Conservation (phyloP, 2,888 invertebrate genomes). For the Drosophila seclusa region DNA sequence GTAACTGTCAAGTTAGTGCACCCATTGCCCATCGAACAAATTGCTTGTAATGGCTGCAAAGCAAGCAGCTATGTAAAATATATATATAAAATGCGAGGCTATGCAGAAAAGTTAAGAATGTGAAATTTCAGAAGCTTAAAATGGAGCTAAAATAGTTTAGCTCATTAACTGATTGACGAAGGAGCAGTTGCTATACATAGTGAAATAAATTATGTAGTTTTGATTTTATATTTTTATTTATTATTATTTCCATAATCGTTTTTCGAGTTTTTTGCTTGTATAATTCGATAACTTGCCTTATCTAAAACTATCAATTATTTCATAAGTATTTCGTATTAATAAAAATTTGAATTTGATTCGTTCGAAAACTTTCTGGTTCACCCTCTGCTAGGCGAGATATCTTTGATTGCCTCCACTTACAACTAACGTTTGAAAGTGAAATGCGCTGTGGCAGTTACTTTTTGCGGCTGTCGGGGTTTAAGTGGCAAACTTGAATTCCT, state of each 20-base stretch:
- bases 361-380: neutral
- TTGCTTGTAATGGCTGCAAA: conserved; percentile 49
- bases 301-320: neutral
- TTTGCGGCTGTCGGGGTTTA: conserved; percentile 57
- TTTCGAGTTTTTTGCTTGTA: neutral
- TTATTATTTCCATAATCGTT: neutral
- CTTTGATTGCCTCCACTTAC: conserved; percentile 7
- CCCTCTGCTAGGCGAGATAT: neutral
- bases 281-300: neutral
- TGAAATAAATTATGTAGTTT: neutral
- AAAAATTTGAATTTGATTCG: neutral
- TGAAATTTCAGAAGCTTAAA: neutral
- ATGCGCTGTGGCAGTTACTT: conserved; percentile 41
- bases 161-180: neutral
- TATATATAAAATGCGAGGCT: conserved; percentile 5
- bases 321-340: neutral
- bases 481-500: conserved; percentile 23
- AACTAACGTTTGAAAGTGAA: conserved; percentile 51
- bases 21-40: conserved; percentile 57
- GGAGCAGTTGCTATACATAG: neutral
- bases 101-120: too few species aligned
- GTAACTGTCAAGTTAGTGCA: conserved; percentile 60
- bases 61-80: neutral
- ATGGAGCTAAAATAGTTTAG: neutral
- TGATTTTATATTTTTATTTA: neutral